Evolutionary conservation across 1,140 invertebrate species (phyloP), one percentile per base, ranked within the genome.

Genomic region (Octopus bimaculoides): DNA sequence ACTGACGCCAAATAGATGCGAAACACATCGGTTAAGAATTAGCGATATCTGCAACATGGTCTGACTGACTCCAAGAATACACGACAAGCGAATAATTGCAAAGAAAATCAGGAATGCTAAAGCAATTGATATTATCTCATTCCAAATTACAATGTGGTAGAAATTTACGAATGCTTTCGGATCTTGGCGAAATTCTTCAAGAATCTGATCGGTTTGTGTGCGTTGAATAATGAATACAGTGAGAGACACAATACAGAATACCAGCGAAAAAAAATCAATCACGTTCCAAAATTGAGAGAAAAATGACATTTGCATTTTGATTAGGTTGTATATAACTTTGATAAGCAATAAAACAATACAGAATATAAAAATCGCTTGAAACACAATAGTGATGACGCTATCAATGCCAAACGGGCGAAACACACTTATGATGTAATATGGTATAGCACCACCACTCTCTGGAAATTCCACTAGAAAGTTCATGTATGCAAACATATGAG

Each of bases 391-490:
- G 73, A 74, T 82, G 17, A 53, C 77, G 4, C 77, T 81, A 41
- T 80, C 20, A n/a, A 77, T 26, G 5, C 82, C 83, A 53, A 69
- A 79, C 41, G 82, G 81, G 17, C 74, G 20, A 52, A 78, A 81
- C 10, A 82, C 73, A 66, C 81, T 75, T 56, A 86, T 79, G 0
- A 80, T 75, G 52, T 83, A 82, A 75, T 81, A 83, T 10, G 81
- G 82, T 0, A 84, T 41, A 1, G 83, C 81, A 12, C 85, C 86
- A 4, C 91, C 92, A n/a, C 89, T 89, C 54, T 91, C 90, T 5
- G 88, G 81, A 82, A 91, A 91, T 82, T 92, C 91, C 0, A 78
- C 75, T 26, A 87, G 17, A 54, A 86, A 82, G 8, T 79, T 79
- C 14, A 80, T 77, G 56, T 83, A 84, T 9, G 79, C 73, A 77